phyloP scores from a whole-genome alignment of 2,888 invertebrate species.

The Allolobophora icterica region DNA sequence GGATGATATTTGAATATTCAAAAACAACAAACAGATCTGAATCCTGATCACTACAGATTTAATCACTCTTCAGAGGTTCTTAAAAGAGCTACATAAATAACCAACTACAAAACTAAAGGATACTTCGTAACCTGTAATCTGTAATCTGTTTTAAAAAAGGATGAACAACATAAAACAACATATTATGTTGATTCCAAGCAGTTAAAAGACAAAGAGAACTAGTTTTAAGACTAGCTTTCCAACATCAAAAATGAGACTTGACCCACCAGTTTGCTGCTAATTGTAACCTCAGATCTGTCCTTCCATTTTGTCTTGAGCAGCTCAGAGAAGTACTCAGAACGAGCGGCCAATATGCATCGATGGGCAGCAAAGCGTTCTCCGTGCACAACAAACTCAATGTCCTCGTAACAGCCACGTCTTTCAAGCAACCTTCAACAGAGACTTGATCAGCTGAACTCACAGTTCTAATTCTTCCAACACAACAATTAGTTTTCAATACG shows the following conservation, averaged over 20 bases:
- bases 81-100: too few relatives aligned
- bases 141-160: too few relatives aligned
- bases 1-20: neutral
- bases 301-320: slow-evolving; percentile 66
- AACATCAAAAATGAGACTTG: neutral
- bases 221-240: neutral
- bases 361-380: slow-evolving; percentile 64
- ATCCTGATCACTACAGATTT: too few relatives aligned
- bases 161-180: neutral
- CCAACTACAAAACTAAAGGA: neutral
- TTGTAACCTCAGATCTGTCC: slow-evolving; percentile 57
- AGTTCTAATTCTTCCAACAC: too few relatives aligned
- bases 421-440: slow-evolving; percentile 57
- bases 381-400: slow-evolving; percentile 66
- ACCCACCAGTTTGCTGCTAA: slow-evolving; percentile 45
- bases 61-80: too few relatives aligned
- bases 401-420: slow-evolving; percentile 57
- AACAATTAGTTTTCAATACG: neutral
- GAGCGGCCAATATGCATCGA: slow-evolving; percentile 65
- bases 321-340: slow-evolving; percentile 66
- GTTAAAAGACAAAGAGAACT: neutral
- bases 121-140: neutral
- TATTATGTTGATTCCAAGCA: neutral
- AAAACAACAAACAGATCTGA: too few relatives aligned
- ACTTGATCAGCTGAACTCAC: neutral